Percentiles rank a stretch among this genome's conserved stretches.
These are phyloP conservation scores for Phragmatobia fuliginosa DNA, from an alignment of 2,888 invertebrate genomes.

Conservation along the genomic window DNA sequence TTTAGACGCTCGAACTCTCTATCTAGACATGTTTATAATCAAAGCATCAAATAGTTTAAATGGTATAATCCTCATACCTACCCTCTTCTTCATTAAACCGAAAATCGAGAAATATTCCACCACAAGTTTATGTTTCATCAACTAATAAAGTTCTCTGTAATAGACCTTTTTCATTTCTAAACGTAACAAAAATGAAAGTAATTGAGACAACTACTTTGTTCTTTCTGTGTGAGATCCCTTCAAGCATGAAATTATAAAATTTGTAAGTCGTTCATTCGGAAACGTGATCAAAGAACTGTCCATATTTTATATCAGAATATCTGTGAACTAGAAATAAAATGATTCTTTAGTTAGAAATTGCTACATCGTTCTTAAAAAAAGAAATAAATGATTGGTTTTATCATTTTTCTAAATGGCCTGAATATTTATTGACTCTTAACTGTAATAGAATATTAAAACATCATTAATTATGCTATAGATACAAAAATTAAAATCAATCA, in stretches of 20 bases:
- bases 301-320: conserved; percentile 7
- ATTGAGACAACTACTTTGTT: conserved; percentile 13
- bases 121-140: neutral
- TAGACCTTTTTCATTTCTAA: neutral
- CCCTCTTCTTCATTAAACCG: neutral
- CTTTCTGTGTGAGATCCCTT: neutral
- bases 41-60: no score
- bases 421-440: no score
- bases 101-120: neutral
- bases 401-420: neutral
- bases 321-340: neutral
- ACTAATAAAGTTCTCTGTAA: neutral
- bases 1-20: no score
- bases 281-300: conserved; percentile 11
- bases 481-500: neutral
- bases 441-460: no score
- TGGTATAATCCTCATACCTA: no score
- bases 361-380: neutral
- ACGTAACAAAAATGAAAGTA: conserved; percentile 3
- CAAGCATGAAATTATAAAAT: conserved; percentile 11
- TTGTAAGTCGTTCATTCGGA: neutral
- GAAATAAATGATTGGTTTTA: neutral
- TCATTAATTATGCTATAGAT: neutral
- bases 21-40: no score
- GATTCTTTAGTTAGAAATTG: neutral